Evolutionary conservation across 2,113 vertebrate species (phyloP).

Genomic region (Ceuthmochares aereus): DNA sequence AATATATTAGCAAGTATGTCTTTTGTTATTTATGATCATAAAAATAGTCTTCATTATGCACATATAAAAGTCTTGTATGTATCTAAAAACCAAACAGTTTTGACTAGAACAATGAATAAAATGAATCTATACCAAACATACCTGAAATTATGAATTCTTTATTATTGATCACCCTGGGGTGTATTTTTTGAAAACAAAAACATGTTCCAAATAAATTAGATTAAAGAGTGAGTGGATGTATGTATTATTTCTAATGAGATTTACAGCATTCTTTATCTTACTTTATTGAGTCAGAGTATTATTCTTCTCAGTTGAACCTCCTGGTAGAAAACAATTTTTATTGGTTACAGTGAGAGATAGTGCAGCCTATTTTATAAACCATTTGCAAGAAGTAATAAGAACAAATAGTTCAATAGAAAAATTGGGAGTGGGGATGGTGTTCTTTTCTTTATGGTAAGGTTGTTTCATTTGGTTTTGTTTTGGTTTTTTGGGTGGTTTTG

Average conservation of each 20-base stretch:
- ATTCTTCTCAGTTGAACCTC: background rate
- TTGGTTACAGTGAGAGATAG: background rate
- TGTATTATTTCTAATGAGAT: constrained; percentile 10
- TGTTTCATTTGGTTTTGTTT: too few species aligned
- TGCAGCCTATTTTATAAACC: background rate
- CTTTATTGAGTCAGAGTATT: background rate
- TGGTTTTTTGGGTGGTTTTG: too few species aligned
- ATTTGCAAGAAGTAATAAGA: background rate
- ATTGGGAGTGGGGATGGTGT: too few species aligned
- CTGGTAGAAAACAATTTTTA: background rate
- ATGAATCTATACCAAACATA: background rate
- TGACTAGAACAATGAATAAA: background rate
- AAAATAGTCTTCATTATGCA: background rate
- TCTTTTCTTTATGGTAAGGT: too few species aligned
- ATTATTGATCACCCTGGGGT: background rate
- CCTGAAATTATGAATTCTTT: background rate
- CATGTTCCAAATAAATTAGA: constrained; percentile 9
- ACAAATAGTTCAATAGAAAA: background rate
- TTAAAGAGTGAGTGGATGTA: constrained; percentile 12
- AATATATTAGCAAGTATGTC: background rate
- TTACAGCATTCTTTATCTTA: constrained; percentile 5
- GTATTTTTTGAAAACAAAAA: background rate
- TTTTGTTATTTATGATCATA: background rate
- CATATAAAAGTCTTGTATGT: background rate
- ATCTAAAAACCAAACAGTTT: background rate